Base-by-base conservation (phyloP, 2,797 vertebrate species). In the Pseudochromis fuscus region DNA sequence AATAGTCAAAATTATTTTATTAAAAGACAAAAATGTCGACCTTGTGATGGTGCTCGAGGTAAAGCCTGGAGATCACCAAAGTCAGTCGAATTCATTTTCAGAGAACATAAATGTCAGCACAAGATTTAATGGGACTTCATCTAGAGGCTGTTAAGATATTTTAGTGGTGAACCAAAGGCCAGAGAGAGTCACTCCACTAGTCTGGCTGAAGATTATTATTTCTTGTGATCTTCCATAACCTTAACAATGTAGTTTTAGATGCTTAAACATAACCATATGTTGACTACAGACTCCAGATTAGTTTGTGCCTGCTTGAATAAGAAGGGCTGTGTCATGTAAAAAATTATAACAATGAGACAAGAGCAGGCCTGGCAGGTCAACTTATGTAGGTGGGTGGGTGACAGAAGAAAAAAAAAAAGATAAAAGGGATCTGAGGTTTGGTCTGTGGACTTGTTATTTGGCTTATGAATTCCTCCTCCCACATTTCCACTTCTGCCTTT, bases 401-500 rank as follows among this genome's bases (percentile, higher is more conserved):
- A 75, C 55, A 66, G 28, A 60, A 58, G 63, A 15, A 55, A 45
- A 63, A 15, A 55, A 45, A 63, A 64, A 48, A 64, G 67, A 69
- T 72, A 28, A 72, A 83, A 82, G 55, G 81, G 70, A 72, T 80
- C 71, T 48, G 30, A 52, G 38, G 61, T 79, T 79, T 57, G 48
- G 48, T 78, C 58, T 70, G 62, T 51, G 45, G 46, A 72, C 67
- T 57, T 72, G 28, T 72, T 76, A 50, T 81, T 61, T 73, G 46
- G 18, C 33, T 51, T 21, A 33, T 77, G 58, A 73, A 75, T 82
- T 77, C 70, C 28, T 78, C 67, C 67, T 70, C 81, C 66, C 72
- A 79, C 78, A 61, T 42, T 66, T 71, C 19, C 44, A 51, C 53
- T 56, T 69, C 12, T 63, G 42, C 44, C 37, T 24, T 68, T 25